Evolutionary conservation across 2,113 vertebrate species (phyloP).

Genomic region (Proterorhinus semilunaris): DNA sequence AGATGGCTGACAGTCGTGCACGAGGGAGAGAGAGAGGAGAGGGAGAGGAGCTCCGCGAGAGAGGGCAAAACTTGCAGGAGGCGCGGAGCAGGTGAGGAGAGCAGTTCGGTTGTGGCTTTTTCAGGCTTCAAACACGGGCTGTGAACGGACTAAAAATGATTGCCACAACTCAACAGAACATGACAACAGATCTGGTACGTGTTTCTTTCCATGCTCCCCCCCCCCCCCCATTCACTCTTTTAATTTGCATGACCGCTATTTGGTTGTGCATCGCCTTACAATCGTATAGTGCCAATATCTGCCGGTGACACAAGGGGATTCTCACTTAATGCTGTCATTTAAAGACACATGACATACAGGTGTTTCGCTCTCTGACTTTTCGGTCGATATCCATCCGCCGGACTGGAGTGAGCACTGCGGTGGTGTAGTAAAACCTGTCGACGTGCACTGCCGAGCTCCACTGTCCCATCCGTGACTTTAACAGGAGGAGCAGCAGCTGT

Average conservation of each 20-base stretch:
- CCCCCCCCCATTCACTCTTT: background rate
- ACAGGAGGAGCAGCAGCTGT: background rate
- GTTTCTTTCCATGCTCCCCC: background rate
- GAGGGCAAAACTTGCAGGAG: slow-evolving; percentile 61
- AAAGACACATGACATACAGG: slow-evolving; percentile 1
- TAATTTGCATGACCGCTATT: background rate
- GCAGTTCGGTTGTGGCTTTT: slow-evolving; percentile 29
- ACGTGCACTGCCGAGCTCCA: slow-evolving; percentile 28
- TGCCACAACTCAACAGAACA: slow-evolving; percentile 81
- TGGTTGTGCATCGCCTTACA: background rate
- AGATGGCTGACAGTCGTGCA: slow-evolving; percentile 11
- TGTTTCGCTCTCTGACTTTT: slow-evolving; percentile 32
- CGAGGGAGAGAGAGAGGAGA: slow-evolving; percentile 5
- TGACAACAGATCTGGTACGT: slow-evolving; percentile 79
- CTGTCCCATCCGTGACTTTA: slow-evolving; percentile 51
- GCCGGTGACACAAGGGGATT: no score
- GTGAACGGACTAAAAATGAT: slow-evolving; percentile 73
- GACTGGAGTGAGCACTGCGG: slow-evolving; percentile 46
- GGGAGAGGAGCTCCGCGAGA: slow-evolving; percentile 3
- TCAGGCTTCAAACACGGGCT: slow-evolving; percentile 32
- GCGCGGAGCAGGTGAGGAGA: slow-evolving; percentile 56
- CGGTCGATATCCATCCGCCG: slow-evolving; percentile 19
- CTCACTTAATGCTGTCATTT: no score
- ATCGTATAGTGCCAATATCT: background rate
- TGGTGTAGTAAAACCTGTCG: slow-evolving; percentile 20